Evolutionary conservation across 2,113 vertebrate genomes (phyloP).

Genomic region (Pachycephala philippinensis): DNA sequence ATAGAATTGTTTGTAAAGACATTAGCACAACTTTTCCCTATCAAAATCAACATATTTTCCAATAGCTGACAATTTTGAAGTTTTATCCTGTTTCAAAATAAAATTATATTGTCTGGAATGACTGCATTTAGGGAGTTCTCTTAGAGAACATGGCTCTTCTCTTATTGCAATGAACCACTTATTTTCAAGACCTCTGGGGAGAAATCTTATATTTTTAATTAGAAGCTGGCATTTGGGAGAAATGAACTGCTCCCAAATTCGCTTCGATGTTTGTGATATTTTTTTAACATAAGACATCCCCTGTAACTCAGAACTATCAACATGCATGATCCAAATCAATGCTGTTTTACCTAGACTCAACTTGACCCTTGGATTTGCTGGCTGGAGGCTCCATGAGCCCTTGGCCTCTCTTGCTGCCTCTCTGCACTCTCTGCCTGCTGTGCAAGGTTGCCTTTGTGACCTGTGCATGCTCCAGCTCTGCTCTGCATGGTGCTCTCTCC

Average conservation of each 20-base stretch:
- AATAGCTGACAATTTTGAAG: not conserved
- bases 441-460: not conserved
- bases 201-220: not conserved
- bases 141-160: not conserved
- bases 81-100: not conserved
- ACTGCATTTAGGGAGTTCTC: not conserved
- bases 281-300: not conserved
- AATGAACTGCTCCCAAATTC: not conserved
- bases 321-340: not conserved
- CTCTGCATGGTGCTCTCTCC: rapidly evolving
- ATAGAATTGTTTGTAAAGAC: not conserved
- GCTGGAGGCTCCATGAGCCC: not conserved
- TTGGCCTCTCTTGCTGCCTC: not conserved
- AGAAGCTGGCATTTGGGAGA: not conserved
- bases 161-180: not conserved
- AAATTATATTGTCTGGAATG: not conserved
- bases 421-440: not conserved
- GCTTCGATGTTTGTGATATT: not conserved
- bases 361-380: not conserved
- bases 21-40: no score
- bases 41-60: not conserved
- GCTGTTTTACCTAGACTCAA: not conserved
- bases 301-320: not conserved
- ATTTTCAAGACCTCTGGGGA: not conserved
- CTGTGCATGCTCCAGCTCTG: not conserved